These are phyloP conservation scores for Hemaris fuciformis DNA, from an alignment of 2,888 invertebrate genomes.

Conservation along the genomic window DNA sequence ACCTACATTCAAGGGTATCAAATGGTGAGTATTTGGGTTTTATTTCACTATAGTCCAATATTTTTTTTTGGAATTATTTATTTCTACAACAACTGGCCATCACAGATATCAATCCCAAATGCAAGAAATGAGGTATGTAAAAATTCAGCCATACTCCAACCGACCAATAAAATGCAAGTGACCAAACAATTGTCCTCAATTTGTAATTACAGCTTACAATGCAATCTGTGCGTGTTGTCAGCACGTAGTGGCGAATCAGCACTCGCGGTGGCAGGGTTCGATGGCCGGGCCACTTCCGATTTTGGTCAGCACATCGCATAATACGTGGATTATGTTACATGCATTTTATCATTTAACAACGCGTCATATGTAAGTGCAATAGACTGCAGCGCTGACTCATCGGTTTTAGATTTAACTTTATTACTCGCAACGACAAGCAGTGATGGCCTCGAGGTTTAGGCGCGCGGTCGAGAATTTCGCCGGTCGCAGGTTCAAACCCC, in stretches of 20 bases:
- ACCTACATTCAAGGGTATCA: background rate
- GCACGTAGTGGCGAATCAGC: slow-evolving; percentile 4
- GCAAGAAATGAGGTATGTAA: background rate
- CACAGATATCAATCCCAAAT: background rate
- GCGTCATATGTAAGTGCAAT: background rate
- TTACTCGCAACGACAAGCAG: too few relatives aligned
- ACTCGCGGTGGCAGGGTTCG: slow-evolving; percentile 60
- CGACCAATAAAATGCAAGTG: background rate
- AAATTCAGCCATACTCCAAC: background rate
- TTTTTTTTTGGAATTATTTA: too few relatives aligned
- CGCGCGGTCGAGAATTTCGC: too few relatives aligned
- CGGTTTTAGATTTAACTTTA: background rate
- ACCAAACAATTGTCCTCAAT: slow-evolving; percentile 4
- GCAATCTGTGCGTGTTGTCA: background rate
- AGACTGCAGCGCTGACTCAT: background rate
- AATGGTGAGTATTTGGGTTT: background rate
- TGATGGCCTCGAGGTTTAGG: too few relatives aligned
- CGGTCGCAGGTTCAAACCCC: too few relatives aligned
- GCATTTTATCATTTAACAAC: background rate
- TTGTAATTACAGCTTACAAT: background rate
- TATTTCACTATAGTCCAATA: background rate
- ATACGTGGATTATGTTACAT: slow-evolving; percentile 25
- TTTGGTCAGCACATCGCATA: slow-evolving; percentile 40
- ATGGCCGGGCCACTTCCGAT: slow-evolving; percentile 62
- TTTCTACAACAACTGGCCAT: too few relatives aligned